These are phyloP conservation scores for Poecilia gillii DNA, from an alignment of 2,797 vertebrate species.

Conservation along the genomic window DNA sequence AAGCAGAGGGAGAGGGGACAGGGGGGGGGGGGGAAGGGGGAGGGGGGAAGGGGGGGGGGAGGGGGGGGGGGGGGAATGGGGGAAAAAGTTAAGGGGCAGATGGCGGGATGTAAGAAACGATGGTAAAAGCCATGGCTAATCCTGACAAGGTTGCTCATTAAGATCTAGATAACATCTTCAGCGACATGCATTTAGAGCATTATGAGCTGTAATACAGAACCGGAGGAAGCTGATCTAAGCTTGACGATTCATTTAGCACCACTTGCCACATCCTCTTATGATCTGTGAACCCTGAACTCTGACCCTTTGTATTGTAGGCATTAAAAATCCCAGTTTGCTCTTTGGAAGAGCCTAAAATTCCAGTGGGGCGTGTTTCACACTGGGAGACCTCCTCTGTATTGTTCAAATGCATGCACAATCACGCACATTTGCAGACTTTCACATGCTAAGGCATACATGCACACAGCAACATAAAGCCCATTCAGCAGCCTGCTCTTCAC, in stretches of 20 bases:
- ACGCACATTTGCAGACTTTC: conserved; percentile 14
- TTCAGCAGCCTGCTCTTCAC: conserved; percentile 65
- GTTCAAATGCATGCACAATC: conserved; percentile 30
- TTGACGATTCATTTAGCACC: conserved; percentile 36
- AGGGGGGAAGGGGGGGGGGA: too few species aligned
- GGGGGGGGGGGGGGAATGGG: too few species aligned
- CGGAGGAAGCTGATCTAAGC: conserved; percentile 18
- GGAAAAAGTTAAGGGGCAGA: conserved; percentile 38
- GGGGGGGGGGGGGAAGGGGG: too few species aligned
- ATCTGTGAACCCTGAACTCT: conserved; percentile 64
- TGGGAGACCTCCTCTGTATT: conserved; percentile 54
- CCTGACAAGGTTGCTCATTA: conserved; percentile 12
- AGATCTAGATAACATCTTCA: neutral
- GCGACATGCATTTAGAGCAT: neutral
- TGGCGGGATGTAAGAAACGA: conserved; percentile 38
- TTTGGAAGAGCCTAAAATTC: conserved; percentile 60
- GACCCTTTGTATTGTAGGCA: conserved; percentile 63
- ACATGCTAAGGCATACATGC: conserved; percentile 19
- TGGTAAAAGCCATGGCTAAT: conserved; percentile 52
- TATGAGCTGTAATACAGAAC: conserved; percentile 12
- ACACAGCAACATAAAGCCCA: conserved; percentile 38
- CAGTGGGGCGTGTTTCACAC: conserved; percentile 66
- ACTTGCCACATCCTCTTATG: conserved; percentile 30
- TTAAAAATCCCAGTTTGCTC: conserved; percentile 61
- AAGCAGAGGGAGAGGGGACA: too few species aligned